These are phyloP conservation scores for Scylla paramamosain DNA, from an alignment of 1,140 invertebrate species.

Conservation along the genomic window DNA sequence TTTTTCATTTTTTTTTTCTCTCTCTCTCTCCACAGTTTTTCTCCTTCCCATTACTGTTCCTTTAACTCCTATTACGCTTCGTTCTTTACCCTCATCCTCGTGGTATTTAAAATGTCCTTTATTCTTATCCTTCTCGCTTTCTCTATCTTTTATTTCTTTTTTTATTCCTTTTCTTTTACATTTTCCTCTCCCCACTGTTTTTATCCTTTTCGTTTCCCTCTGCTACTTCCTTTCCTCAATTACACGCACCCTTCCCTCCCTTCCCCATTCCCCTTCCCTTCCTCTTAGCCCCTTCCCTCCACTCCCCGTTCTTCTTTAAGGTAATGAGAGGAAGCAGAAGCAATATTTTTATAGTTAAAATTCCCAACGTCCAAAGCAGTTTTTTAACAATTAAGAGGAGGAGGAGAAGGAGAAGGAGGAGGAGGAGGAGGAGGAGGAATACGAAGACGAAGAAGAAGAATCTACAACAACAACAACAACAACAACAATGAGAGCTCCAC, in stretches of 20 bases:
- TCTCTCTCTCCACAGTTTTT: background rate
- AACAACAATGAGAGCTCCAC: too few relatives aligned
- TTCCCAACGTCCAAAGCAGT: background rate
- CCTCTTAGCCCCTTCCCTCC: background rate
- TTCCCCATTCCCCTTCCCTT: background rate
- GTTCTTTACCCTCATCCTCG: background rate
- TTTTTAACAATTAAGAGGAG: background rate
- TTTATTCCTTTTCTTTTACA: background rate
- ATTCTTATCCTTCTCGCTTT: background rate
- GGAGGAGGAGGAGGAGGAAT: background rate
- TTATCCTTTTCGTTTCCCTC: background rate
- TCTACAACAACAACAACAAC: background rate
- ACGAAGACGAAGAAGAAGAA: background rate
- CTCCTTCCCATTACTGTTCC: background rate
- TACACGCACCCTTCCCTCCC: background rate
- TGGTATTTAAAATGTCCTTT: background rate
- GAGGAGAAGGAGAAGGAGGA: background rate
- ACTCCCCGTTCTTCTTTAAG: background rate
- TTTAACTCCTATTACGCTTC: background rate
- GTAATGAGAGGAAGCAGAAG: slow-evolving; percentile 22
- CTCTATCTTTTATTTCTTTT: background rate
- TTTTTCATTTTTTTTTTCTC: background rate
- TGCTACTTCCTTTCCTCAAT: background rate
- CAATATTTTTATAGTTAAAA: background rate
- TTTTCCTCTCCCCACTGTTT: background rate